Percentiles rank a stretch among this genome's conserved stretches.
phyloP scores from a whole-genome alignment of 2,888 invertebrate species.

The Galerucella nymphaeae region DNA sequence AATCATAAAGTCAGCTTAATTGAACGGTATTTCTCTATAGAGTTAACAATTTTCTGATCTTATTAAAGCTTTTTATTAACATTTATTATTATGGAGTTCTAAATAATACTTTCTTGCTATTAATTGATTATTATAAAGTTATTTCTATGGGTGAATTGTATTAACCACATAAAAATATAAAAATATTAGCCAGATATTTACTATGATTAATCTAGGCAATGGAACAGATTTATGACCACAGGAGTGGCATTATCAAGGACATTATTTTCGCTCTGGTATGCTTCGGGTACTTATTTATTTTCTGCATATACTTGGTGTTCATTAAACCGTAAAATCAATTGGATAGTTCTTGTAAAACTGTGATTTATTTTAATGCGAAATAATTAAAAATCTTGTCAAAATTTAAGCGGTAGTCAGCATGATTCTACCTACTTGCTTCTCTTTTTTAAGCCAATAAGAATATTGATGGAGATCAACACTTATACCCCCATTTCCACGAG shows the following conservation, averaged over 20 bases:
- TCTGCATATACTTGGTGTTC: conserved; percentile 11
- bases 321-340: conserved; percentile 1
- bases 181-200: neutral
- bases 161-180: neutral
- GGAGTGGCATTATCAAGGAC: conserved; percentile 27
- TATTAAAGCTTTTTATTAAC: neutral
- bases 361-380: too few relatives aligned
- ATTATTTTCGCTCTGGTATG: conserved; percentile 28
- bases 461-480: too few relatives aligned
- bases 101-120: neutral
- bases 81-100: neutral
- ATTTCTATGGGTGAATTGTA: neutral
- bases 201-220: conserved; percentile 4
- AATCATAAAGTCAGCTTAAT: too few relatives aligned
- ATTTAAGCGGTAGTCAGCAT: too few relatives aligned
- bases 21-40: too few relatives aligned
- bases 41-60: too few relatives aligned
- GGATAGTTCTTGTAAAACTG: neutral
- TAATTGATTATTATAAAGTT: neutral
- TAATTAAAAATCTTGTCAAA: too few relatives aligned
- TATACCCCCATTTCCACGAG: too few relatives aligned
- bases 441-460: too few relatives aligned
- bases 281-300: conserved; percentile 21
- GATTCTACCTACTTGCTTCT: too few relatives aligned
- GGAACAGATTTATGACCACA: conserved; percentile 11